These are phyloP conservation scores for Dendrolimus houi DNA, from an alignment of 2,888 invertebrate species.

Conservation along the genomic window DNA sequence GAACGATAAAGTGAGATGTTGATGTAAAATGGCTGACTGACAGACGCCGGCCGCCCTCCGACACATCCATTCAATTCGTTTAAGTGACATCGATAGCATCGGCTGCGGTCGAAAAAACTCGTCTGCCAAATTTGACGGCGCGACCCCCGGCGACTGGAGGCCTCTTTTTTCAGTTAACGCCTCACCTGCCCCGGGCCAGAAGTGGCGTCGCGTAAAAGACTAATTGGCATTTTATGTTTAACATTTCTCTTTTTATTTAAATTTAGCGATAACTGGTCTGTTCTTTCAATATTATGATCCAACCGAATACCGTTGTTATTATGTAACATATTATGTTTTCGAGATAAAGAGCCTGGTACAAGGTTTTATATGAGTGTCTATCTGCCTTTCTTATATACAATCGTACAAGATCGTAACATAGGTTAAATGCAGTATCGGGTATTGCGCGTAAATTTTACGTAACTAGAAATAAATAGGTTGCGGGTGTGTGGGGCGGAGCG, in stretches of 20 bases:
- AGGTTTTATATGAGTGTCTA: slow-evolving; percentile 20
- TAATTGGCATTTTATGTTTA: slow-evolving; percentile 59
- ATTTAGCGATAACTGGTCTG: too few relatives aligned
- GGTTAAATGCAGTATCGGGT: slow-evolving; percentile 71
- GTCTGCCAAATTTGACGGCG: slow-evolving; percentile 58
- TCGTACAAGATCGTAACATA: slow-evolving; percentile 41
- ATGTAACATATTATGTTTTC: too few relatives aligned
- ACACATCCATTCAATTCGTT: slow-evolving; percentile 71
- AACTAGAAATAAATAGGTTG: slow-evolving; percentile 77
- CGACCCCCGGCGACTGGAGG: slow-evolving; percentile 38
- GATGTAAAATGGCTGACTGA: slow-evolving; percentile 29
- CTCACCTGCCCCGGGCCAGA: slow-evolving; percentile 55
- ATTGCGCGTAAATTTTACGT: slow-evolving; percentile 76
- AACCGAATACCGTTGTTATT: too few relatives aligned
- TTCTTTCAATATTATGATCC: too few relatives aligned
- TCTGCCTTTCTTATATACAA: slow-evolving; percentile 20
- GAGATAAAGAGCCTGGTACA: slow-evolving; percentile 7
- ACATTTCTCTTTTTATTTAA: slow-evolving; percentile 37
- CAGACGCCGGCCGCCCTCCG: slow-evolving; percentile 44
- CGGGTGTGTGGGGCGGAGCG: slow-evolving; percentile 72
- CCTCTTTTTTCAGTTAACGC: slow-evolving; percentile 61
- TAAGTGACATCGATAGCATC: slow-evolving; percentile 74
- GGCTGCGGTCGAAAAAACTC: slow-evolving; percentile 65
- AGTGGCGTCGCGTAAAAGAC: slow-evolving; percentile 49
- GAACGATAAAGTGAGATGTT: slow-evolving; percentile 3